phyloP scores from a whole-genome alignment of 2,888 invertebrate species.

The Tupiocoris notatus region DNA sequence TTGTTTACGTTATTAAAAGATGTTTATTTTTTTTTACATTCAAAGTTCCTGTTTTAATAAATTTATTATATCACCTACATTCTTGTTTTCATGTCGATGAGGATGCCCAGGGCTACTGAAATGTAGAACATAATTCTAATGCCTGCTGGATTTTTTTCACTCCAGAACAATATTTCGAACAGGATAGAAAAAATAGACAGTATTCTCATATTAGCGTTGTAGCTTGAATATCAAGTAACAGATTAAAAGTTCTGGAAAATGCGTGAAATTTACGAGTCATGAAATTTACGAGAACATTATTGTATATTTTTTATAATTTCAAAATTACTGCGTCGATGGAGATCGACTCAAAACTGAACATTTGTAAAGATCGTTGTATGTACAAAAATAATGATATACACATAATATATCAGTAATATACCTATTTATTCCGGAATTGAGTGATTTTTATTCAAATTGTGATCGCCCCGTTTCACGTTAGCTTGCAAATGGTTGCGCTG shows the following conservation, averaged over 20 bases:
- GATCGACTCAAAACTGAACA: neutral
- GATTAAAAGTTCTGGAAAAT: too few relatives aligned
- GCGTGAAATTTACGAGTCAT: neutral
- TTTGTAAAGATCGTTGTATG: conserved; percentile 15
- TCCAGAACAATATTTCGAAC: neutral
- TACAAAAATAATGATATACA: conserved; percentile 26
- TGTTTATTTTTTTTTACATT: conserved; percentile 24
- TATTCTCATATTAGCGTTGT: neutral
- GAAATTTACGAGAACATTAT: neutral
- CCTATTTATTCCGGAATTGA: conserved; percentile 31
- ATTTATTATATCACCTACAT: conserved; percentile 16
- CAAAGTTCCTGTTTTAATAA: conserved; percentile 32
- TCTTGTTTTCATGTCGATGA: conserved; percentile 9
- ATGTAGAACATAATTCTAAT: too few relatives aligned
- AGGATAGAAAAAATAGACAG: neutral
- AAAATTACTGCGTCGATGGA: neutral
- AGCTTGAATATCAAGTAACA: neutral
- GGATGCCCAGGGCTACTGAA: neutral
- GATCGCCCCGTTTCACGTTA: too few relatives aligned
- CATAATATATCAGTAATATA: conserved; percentile 28
- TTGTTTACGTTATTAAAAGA: conserved; percentile 4
- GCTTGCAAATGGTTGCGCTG: too few relatives aligned
- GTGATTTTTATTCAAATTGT: neutral
- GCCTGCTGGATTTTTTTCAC: neutral
- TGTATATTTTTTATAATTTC: neutral